phyloP scores from a whole-genome alignment of 2,113 vertebrate genomes.

The Plecturocebus donacophilus region DNA sequence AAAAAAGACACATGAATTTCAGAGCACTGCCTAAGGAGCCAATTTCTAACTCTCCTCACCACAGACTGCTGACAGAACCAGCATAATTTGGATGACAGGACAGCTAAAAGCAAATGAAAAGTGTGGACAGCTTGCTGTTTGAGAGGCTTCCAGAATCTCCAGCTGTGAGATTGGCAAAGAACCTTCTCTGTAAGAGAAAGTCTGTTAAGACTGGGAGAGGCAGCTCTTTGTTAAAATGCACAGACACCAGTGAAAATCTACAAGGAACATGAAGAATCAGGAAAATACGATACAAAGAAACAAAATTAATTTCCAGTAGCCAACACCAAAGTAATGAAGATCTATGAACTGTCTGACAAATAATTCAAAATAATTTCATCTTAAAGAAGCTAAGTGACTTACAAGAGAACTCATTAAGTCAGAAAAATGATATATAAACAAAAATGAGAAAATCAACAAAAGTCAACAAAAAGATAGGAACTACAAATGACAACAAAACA shows the following conservation, averaged over 20 bases:
- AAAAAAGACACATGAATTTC: neutral
- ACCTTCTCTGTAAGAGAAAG: neutral
- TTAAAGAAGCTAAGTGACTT: neutral
- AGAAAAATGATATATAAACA: neutral
- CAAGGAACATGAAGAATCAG: neutral
- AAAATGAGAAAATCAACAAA: neutral
- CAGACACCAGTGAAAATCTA: neutral
- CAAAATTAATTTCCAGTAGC: neutral
- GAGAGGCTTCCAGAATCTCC: neutral
- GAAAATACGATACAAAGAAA: neutral
- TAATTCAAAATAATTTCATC: neutral
- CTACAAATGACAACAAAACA: neutral
- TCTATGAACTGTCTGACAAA: too few relatives aligned
- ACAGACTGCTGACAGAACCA: neutral
- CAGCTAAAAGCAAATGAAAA: too few relatives aligned
- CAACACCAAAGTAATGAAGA: neutral
- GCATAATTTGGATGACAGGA: too few relatives aligned
- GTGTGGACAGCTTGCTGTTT: neutral
- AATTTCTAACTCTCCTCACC: neutral
- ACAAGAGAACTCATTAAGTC: neutral
- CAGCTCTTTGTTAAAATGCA: neutral
- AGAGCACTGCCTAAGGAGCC: neutral
- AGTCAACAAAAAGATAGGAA: neutral
- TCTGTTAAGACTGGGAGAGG: neutral
- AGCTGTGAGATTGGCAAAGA: neutral